These are phyloP conservation scores for Embiotoca jacksoni DNA, from an alignment of 2,113 vertebrate species.

Conservation along the genomic window DNA sequence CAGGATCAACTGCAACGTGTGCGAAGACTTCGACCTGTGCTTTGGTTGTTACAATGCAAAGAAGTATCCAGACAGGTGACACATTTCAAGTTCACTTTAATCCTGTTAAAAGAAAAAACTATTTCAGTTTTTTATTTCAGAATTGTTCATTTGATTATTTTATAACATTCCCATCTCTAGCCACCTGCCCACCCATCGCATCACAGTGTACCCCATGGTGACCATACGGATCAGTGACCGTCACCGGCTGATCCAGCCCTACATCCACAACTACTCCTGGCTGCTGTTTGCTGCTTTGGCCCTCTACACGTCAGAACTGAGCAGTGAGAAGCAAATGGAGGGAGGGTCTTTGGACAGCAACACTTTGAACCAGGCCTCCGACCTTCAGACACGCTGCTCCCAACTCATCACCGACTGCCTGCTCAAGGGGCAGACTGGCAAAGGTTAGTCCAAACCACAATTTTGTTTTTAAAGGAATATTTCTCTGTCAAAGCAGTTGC, in stretches of 20 bases:
- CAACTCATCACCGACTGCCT: slow-evolving; percentile 93
- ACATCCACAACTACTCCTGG: slow-evolving; percentile 98
- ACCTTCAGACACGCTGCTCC: slow-evolving; percentile 89
- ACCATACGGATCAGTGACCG: slow-evolving; percentile 95
- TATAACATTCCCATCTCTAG: slow-evolving; percentile 72
- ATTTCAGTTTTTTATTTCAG: background rate
- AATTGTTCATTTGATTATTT: background rate
- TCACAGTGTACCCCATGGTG: slow-evolving; percentile 95
- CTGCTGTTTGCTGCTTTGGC: slow-evolving; percentile 93
- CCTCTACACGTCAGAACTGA: slow-evolving; percentile 92
- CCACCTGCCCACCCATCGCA: slow-evolving; percentile 94
- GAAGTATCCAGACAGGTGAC: slow-evolving; percentile 95
- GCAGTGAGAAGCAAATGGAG: slow-evolving; percentile 82
- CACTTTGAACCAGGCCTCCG: slow-evolving; percentile 76
- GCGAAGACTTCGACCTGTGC: slow-evolving; percentile 98
- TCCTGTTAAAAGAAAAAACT: background rate
- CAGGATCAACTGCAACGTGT: slow-evolving; percentile 95
- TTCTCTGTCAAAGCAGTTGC: background rate
- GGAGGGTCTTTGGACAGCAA: slow-evolving; percentile 81
- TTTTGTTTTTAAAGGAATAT: background rate
- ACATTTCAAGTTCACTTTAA: background rate
- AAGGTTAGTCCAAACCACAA: slow-evolving; percentile 81
- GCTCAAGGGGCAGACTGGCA: slow-evolving; percentile 93
- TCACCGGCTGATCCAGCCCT: slow-evolving; percentile 95
- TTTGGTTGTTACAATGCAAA: slow-evolving; percentile 96